These are phyloP conservation scores for Temnothorax rugatulus DNA, from an alignment of 2,888 invertebrate species.

Conservation along the genomic window DNA sequence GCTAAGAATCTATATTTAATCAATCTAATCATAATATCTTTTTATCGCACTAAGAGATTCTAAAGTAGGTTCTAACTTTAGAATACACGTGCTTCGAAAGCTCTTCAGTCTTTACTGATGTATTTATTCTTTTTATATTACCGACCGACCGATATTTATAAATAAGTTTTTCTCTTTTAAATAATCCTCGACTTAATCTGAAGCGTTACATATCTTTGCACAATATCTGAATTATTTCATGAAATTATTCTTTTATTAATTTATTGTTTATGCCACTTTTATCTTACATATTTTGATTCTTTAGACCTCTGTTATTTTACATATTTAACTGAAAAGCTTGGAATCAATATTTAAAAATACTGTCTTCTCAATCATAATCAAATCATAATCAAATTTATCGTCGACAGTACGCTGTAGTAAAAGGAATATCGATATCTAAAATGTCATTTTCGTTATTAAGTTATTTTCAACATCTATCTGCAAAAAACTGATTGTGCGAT, in stretches of 20 bases:
- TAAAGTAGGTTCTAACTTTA: background rate
- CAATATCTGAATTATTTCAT: background rate
- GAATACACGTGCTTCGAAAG: background rate
- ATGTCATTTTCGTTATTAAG: constrained; percentile 3
- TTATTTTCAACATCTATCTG: constrained; percentile 10
- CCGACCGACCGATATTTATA: background rate
- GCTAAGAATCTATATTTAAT: constrained; percentile 12
- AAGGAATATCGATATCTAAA: background rate
- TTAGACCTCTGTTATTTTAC: background rate
- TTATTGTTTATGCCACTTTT: background rate
- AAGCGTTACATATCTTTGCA: background rate
- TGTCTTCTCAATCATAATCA: background rate
- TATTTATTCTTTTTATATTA: background rate
- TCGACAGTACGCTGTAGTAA: background rate
- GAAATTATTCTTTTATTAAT: background rate
- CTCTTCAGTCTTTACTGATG: background rate
- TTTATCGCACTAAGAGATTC: background rate
- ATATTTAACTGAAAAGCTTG: background rate
- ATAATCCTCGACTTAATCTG: background rate
- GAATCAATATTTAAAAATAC: constrained; percentile 27
- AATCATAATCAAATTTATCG: constrained; percentile 17
- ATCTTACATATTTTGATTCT: background rate
- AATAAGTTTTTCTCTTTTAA: background rate
- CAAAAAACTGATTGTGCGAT: background rate
- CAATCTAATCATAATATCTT: background rate